Evolutionary conservation across 1,140 invertebrate genomes (phyloP).

Genomic region (Cylas formicarius): DNA sequence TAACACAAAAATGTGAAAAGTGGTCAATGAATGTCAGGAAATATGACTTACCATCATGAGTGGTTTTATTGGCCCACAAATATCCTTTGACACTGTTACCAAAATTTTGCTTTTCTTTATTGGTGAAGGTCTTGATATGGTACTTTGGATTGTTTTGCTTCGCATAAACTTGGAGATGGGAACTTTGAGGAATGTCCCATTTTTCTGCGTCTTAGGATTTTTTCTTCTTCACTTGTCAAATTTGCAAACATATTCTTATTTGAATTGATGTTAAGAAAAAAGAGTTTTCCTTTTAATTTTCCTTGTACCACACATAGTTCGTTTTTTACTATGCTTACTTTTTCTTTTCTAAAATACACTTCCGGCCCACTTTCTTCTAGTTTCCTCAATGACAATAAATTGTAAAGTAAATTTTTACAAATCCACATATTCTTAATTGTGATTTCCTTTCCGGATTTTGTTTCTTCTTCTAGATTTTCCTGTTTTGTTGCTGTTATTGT

Average conservation of each 20-base stretch:
- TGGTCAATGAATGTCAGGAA: conserved; percentile 42
- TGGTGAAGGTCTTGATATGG: too few relatives aligned
- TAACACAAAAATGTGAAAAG: conserved; percentile 35
- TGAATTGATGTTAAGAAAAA: neutral
- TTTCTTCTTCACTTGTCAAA: neutral
- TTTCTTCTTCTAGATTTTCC: too few relatives aligned
- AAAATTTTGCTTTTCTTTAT: conserved; percentile 18
- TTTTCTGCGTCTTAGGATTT: conserved; percentile 12
- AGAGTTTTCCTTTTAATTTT: conserved; percentile 7
- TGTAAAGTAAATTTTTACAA: neutral
- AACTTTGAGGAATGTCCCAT: conserved; percentile 18
- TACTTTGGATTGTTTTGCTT: conserved; percentile 17
- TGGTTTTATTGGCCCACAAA: conserved; percentile 38
- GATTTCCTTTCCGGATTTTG: neutral
- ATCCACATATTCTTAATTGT: conserved; percentile 5
- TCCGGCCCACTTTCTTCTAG: conserved; percentile 9
- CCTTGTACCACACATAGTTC: neutral
- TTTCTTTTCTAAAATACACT: neutral
- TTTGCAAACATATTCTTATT: neutral
- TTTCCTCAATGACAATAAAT: conserved; percentile 11
- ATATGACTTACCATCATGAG: conserved; percentile 35
- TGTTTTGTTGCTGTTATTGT: neutral
- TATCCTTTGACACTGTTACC: conserved; percentile 37
- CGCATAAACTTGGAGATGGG: conserved; percentile 14
- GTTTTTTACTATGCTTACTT: conserved; percentile 4